Conservation (phyloP, 2,888 invertebrate species). For the Brenthis hecate region DNA sequence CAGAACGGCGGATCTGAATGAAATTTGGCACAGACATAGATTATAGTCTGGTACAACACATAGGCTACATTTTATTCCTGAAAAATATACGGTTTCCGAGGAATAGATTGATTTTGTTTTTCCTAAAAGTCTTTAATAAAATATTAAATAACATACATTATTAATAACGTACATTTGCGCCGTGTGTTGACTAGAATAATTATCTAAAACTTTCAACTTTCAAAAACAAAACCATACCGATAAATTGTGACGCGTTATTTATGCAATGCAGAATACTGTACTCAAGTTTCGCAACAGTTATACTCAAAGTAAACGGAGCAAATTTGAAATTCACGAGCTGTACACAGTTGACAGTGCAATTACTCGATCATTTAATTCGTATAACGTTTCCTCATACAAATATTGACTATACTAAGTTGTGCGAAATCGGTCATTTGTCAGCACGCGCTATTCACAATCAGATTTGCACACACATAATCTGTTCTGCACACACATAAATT, state of each 20-base stretch:
- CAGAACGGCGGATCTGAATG: too few relatives aligned
- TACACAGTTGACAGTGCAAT: background rate
- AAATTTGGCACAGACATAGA: too few relatives aligned
- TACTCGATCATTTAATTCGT: constrained; percentile 8
- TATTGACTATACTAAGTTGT: background rate
- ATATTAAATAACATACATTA: too few relatives aligned
- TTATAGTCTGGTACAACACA: too few relatives aligned
- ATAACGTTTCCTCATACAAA: background rate
- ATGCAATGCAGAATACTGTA: background rate
- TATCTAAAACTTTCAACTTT: background rate
- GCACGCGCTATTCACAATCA: constrained; percentile 42
- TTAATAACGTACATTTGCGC: too few relatives aligned
- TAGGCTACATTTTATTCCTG: too few relatives aligned
- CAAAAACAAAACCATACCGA: background rate
- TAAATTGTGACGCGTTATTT: background rate
- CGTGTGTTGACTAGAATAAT: too few relatives aligned
- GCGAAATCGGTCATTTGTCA: constrained; percentile 26
- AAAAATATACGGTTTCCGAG: too few relatives aligned
- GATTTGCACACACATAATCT: constrained; percentile 53
- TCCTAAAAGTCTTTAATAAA: too few relatives aligned
- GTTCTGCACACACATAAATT: constrained; percentile 59
- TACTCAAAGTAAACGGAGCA: background rate
- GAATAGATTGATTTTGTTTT: too few relatives aligned
- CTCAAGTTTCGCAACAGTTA: background rate
- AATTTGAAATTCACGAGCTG: background rate